These are phyloP conservation scores for Mastomys natalensis DNA, from an alignment of 2,113 vertebrate species.

Conservation along the genomic window DNA sequence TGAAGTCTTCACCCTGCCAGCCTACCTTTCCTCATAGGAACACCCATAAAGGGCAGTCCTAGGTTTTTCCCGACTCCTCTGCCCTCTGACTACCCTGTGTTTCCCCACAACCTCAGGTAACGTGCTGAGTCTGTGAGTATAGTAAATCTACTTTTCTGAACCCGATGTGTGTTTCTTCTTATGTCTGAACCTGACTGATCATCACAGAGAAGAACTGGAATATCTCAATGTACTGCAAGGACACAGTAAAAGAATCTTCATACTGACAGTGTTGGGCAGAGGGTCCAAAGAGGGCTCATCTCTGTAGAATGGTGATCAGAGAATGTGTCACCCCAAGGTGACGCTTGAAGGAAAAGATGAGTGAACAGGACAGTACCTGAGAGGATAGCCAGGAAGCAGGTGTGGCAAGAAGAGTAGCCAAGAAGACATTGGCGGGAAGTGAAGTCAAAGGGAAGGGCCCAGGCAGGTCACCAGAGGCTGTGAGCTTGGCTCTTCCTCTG, in stretches of 20 bases:
- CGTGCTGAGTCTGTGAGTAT: neutral
- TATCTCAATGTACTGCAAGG: neutral
- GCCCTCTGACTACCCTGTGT: neutral
- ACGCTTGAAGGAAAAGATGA: neutral
- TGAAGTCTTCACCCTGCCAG: neutral
- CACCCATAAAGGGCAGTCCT: neutral
- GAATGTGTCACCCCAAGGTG: neutral
- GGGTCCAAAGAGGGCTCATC: no score
- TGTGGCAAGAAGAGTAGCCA: neutral
- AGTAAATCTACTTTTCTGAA: neutral
- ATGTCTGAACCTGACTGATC: neutral
- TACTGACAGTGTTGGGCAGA: accelerated
- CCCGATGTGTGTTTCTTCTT: neutral
- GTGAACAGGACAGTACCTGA: no score
- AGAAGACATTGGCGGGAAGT: neutral
- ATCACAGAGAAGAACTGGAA: neutral
- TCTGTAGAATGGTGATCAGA: neutral
- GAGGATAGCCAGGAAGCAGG: neutral
- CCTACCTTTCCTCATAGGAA: neutral
- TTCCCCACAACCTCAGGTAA: neutral
- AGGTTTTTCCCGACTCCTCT: neutral
- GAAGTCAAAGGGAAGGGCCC: neutral
- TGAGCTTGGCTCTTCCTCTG: neutral
- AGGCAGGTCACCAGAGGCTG: neutral
- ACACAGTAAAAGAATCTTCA: neutral